Conservation (phyloP, 1,140 invertebrate species). For the Aleiodes sp. region DNA sequence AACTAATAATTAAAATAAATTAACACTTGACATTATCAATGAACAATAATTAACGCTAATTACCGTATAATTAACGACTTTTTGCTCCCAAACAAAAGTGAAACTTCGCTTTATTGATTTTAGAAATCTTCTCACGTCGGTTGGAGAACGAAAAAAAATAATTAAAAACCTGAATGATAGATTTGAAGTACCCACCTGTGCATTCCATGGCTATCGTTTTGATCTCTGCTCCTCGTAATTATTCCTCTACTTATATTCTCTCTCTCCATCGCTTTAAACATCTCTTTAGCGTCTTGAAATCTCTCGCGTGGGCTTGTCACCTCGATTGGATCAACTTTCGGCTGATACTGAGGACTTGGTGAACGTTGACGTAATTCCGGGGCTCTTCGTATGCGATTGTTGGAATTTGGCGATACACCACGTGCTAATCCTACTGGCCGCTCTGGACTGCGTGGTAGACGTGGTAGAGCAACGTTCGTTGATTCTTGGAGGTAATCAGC, state of each 20-base stretch:
- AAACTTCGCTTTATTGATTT: no score
- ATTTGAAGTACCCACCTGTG: slow-evolving; percentile 47
- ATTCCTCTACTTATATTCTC: slow-evolving; percentile 68
- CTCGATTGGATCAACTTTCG: slow-evolving; percentile 53
- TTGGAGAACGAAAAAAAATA: no score
- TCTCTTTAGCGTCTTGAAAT: slow-evolving; percentile 85
- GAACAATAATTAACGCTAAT: no score
- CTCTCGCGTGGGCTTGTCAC: slow-evolving; percentile 73
- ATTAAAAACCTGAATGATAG: not conserved
- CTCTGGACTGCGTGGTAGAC: slow-evolving; percentile 58
- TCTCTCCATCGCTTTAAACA: slow-evolving; percentile 80
- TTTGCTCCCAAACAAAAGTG: no score
- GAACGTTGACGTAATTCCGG: slow-evolving; percentile 66
- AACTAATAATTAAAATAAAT: no score
- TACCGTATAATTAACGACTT: not conserved
- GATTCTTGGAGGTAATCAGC: slow-evolving; percentile 53
- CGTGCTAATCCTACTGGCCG: slow-evolving; percentile 43
- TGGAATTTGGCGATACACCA: slow-evolving; percentile 48
- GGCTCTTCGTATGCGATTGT: slow-evolving; percentile 47
- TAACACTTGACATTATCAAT: no score
- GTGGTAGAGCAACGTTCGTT: slow-evolving; percentile 55
- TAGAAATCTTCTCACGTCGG: not conserved
- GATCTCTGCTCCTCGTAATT: slow-evolving; percentile 55
- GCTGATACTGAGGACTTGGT: slow-evolving; percentile 65
- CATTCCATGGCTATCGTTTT: slow-evolving; percentile 51